Conservation (phyloP, 2,797 vertebrate genomes). For the Lates japonicus region DNA sequence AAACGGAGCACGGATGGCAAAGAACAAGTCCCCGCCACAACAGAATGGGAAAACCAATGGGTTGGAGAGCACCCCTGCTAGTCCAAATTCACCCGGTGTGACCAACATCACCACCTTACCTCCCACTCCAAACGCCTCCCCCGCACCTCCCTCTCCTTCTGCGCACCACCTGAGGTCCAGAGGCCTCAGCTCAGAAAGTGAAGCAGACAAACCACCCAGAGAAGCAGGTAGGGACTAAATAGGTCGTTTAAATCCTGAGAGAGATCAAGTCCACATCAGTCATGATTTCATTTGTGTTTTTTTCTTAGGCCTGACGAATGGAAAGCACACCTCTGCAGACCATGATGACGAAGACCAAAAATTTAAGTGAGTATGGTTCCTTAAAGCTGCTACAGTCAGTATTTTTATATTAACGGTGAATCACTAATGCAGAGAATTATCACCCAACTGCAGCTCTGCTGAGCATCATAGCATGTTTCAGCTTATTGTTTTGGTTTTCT, state of each 20-base stretch:
- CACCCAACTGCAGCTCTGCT: not conserved
- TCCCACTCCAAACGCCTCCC: conserved; percentile 63
- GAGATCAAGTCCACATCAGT: not conserved
- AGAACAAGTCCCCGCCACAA: conserved; percentile 82
- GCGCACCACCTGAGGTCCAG: conserved; percentile 87
- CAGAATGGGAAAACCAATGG: conserved; percentile 86
- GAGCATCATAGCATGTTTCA: not conserved
- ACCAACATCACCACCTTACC: conserved; percentile 69
- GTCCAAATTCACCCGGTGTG: conserved; percentile 57
- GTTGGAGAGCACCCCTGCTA: conserved; percentile 49
- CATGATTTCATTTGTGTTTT: conserved; percentile 36
- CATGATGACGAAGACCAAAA: conserved; percentile 69
- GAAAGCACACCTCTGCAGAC: conserved; percentile 87
- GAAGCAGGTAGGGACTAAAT: conserved; percentile 84
- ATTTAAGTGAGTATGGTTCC: conserved; percentile 74
- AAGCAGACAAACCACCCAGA: conserved; percentile 85
- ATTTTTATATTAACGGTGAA: not conserved
- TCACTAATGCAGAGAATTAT: not conserved
- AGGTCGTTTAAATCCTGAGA: not conserved
- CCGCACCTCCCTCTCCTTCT: conserved; percentile 73
- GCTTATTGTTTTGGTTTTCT: not conserved
- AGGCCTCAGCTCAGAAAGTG: conserved; percentile 86
- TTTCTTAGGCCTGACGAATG: conserved; percentile 89
- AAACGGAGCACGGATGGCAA: conserved; percentile 89
- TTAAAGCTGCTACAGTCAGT: not conserved